Base-by-base conservation (phyloP, 2,113 vertebrate genomes). In the Dipodomys merriami region DNA sequence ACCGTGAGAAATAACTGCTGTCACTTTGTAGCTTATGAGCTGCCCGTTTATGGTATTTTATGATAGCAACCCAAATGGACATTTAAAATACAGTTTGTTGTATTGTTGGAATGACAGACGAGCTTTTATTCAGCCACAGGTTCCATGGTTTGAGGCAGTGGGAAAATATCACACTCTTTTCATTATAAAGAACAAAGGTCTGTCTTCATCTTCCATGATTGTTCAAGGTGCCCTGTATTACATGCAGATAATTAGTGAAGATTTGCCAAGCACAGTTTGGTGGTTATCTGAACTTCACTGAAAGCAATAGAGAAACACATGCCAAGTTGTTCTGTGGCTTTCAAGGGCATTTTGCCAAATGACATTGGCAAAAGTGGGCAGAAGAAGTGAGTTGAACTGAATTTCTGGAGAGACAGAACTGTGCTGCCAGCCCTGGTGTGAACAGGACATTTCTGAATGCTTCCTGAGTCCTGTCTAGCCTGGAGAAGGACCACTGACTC, bases 401-500 rank as follows among this genome's bases (percentile, higher is more conserved):
- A 0, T 2, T 25, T 44, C 88, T 16, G 60, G 39, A 22, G 4
- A 15, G n/a, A 15, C 0, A 0, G 4, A 0, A 0, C 13, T 29
- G 44, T 8, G 44, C 30, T 3, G 25, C 33, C 44, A 27, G n/a
- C 33, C 20, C 35, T 29, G 8, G 39, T 12, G 0, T 1, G 69
- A 27, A 33, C 44, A 5, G 10, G 13, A 2, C n/a, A 0, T 6
- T 4, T 29, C 39, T 18, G 19, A 30, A 16, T 16, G 27, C 20
- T 57, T 62, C 44, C 0, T 0, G 18, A 68, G 74, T 16, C 11
- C 67, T 3, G 22, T 27, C 49, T 5, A 0, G 27, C 25, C 68
- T 25, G 1, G 0, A 10, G 27, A 5, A 0, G 10, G 27, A 6
- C 9, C 62, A 27, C 62, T 23, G 7, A 2, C 27, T 35, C 49